Percentiles rank a stretch among this genome's conserved stretches.
Conservation (phyloP, 2,888 invertebrate genomes). For the Drosophila paramelanica region DNA sequence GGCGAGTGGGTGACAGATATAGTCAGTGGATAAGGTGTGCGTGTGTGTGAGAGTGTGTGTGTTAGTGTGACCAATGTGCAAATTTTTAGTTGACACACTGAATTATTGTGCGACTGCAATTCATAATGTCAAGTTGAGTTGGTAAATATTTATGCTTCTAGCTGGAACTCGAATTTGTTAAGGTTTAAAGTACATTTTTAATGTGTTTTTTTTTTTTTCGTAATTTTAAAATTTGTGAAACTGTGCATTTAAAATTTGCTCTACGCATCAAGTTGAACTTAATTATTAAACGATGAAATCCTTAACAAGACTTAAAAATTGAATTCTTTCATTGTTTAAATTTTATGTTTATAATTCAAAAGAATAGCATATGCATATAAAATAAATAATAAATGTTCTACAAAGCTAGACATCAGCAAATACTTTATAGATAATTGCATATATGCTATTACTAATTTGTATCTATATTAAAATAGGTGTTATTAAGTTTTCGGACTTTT, state of each 20-base stretch:
- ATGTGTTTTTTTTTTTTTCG: no score
- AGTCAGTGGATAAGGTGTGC: constrained; percentile 52
- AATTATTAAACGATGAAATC: no score
- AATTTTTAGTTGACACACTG: constrained; percentile 32
- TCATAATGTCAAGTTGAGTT: constrained; percentile 15
- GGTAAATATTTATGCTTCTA: constrained; percentile 1
- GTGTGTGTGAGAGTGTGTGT: constrained; percentile 19
- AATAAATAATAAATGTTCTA: no score
- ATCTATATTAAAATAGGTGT: neutral
- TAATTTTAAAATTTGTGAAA: no score
- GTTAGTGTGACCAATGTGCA: constrained; percentile 18
- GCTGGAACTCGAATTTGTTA: neutral
- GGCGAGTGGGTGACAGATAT: constrained; percentile 67
- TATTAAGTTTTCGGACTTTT: neutral
- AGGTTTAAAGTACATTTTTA: neutral
- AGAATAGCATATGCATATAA: no score
- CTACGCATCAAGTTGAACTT: no score
- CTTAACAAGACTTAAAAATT: no score
- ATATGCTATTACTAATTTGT: neutral
- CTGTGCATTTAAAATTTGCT: no score
- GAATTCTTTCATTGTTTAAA: no score
- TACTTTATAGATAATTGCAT: no score
- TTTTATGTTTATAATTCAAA: no score
- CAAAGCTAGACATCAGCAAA: no score
- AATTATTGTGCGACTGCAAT: constrained; percentile 34